Base-by-base conservation (phyloP, 2,113 vertebrate species). In the Oreochromis spilurus region DNA sequence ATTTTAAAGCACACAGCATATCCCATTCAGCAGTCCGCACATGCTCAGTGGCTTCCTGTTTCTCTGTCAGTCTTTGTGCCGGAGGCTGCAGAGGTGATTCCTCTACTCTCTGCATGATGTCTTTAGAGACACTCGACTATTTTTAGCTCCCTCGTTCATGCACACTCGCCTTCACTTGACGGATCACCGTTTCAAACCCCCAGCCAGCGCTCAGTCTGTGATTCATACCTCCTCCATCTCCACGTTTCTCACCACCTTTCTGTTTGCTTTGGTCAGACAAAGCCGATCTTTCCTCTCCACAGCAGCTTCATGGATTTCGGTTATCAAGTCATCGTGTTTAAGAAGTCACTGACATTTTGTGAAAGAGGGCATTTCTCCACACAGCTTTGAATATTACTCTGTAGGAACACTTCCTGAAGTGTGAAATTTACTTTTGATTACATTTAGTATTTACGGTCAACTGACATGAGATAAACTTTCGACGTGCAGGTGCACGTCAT, bases 41-140 rank as follows among this genome's bases (percentile, higher is more conserved):
- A 83, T 40, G 52, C 84, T 62, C 72, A 40, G 16, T 24, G 6
- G 21, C 58, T 80, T 79, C 83, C 84, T 85, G 55, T 6, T 60
- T 9, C 50, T 79, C 31, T 70, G 65, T 19, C 21, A 34, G 60
- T 52, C 13, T 57, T 24, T 60, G 17, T 77, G 91, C 89, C 7
- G 26, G 67, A 78, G 93, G 92, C 87, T 91, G 82, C 84, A 83
- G 91, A 90, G 89, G 91, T 90, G 88, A 92, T 94, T 93, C 92
- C 92, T 93, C 54, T 14, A 14, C 87, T 84, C 72, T 80, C 82
- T 86, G 45, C 83, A 36, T 79, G 40, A 89, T 45, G 89, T 88
- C 92, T 90, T 86, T 81, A 79, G 90, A 89, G 86, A 92, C 89
- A 19, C 83, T 79, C 19, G 0, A 36, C 89, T 95, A 94, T 93